Conservation (phyloP, 1,140 invertebrate species). For the Drosophila setifemur region DNA sequence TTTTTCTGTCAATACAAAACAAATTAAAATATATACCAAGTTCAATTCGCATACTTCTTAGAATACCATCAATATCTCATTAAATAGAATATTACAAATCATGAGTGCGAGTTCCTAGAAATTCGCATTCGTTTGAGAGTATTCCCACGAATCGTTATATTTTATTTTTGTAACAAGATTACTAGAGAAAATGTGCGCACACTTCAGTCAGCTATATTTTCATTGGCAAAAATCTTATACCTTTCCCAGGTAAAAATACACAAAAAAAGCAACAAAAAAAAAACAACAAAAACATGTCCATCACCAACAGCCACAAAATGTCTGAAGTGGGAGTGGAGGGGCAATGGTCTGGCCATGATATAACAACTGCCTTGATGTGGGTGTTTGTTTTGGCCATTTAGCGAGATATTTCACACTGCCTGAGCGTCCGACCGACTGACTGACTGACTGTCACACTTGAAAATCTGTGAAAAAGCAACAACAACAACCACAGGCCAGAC, state of each 20-base stretch:
- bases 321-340: background rate
- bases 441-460: slow-evolving; percentile 50
- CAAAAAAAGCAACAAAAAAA: background rate
- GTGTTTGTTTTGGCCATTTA: slow-evolving; percentile 74
- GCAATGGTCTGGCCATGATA: slow-evolving; percentile 54
- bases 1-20: too few relatives aligned
- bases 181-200: too few relatives aligned
- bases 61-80: too few relatives aligned
- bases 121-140: too few relatives aligned
- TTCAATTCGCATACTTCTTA: too few relatives aligned
- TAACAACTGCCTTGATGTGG: slow-evolving; percentile 55
- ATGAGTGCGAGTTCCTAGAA: too few relatives aligned
- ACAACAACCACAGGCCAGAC: slow-evolving; percentile 39
- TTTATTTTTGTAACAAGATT: too few relatives aligned
- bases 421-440: slow-evolving; percentile 37
- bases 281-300: slow-evolving; percentile 8
- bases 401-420: slow-evolving; percentile 69
- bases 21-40: too few relatives aligned
- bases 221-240: background rate
- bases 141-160: too few relatives aligned
- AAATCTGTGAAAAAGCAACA: slow-evolving; percentile 56
- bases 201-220: background rate
- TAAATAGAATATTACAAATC: too few relatives aligned
- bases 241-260: slow-evolving; percentile 1
- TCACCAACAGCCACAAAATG: slow-evolving; percentile 2